Conservation (phyloP, 2,113 vertebrate species). For the Aspidoscelis tigris region DNA sequence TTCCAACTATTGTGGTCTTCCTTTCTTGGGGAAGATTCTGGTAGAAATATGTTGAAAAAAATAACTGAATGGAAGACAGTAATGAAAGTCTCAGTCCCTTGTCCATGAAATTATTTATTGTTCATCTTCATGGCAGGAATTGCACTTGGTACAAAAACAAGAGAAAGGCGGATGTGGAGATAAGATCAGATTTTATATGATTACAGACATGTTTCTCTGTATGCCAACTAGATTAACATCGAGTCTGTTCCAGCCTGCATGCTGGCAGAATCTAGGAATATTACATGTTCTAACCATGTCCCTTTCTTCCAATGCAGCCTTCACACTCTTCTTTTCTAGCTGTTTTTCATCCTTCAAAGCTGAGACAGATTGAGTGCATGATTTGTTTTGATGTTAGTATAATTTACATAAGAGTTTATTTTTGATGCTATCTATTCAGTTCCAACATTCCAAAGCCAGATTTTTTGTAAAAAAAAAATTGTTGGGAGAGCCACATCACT, state of each 20-base stretch:
- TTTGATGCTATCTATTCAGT: not conserved
- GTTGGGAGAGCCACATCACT: not conserved
- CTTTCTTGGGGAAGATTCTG: too few species aligned
- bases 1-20: too few species aligned
- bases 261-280: not conserved
- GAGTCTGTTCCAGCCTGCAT: not conserved
- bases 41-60: not conserved
- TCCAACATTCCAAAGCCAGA: conserved; percentile 10
- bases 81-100: not conserved
- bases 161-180: not conserved
- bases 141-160: not conserved
- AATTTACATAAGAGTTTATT: conserved; percentile 19
- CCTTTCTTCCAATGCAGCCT: not conserved
- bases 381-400: conserved; percentile 13
- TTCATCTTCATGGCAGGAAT: not conserved
- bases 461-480: not conserved
- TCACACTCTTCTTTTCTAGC: not conserved
- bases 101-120: not conserved
- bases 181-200: not conserved
- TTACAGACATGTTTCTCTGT: not conserved
- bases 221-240: not conserved
- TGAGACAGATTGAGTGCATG: not conserved
- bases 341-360: not conserved
- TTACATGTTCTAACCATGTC: not conserved
- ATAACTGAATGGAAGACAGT: not conserved